Evolutionary conservation across 2,888 invertebrate species (phyloP).

Genomic region (Cinara cedri): DNA sequence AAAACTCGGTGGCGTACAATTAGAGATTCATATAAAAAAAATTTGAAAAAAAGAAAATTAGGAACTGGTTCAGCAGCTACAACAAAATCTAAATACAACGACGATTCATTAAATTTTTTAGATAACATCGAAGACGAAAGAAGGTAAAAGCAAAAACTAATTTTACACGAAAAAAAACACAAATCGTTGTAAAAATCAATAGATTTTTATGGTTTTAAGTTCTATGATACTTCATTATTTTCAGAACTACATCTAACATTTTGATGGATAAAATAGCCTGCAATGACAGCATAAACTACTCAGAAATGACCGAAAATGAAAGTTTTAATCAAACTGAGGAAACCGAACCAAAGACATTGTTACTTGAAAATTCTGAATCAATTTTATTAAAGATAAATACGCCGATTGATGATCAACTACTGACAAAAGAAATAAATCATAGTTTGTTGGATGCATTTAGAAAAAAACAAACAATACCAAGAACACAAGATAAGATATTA

Average conservation of each 20-base stretch:
- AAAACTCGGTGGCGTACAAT: slow-evolving; percentile 18
- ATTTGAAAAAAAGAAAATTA: slow-evolving; percentile 22
- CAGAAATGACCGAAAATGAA: neutral
- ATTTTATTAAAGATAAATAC: neutral
- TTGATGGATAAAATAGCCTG: slow-evolving; percentile 3
- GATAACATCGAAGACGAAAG: slow-evolving; percentile 43
- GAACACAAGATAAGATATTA: slow-evolving; percentile 22
- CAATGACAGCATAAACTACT: slow-evolving; percentile 9
- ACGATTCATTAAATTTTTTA: slow-evolving; percentile 26
- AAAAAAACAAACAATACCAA: slow-evolving; percentile 1
- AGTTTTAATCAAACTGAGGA: slow-evolving; percentile 10
- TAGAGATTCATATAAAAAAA: slow-evolving; percentile 33
- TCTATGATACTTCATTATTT: slow-evolving; percentile 16
- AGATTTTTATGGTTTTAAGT: neutral
- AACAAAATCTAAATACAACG: slow-evolving; percentile 20
- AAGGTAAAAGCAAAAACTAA: slow-evolving; percentile 32
- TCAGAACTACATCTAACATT: slow-evolving; percentile 34
- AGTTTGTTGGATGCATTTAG: slow-evolving; percentile 13
- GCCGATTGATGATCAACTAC: neutral
- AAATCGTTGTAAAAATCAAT: neutral
- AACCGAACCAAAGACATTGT: neutral
- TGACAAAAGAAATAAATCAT: neutral
- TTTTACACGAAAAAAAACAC: neutral
- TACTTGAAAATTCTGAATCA: neutral
- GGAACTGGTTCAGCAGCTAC: slow-evolving; percentile 22